A percentile compares a stretch with the other conserved stretches of the same genome.
Conservation (phyloP, 2,797 vertebrate species). For the Lates japonicus region DNA sequence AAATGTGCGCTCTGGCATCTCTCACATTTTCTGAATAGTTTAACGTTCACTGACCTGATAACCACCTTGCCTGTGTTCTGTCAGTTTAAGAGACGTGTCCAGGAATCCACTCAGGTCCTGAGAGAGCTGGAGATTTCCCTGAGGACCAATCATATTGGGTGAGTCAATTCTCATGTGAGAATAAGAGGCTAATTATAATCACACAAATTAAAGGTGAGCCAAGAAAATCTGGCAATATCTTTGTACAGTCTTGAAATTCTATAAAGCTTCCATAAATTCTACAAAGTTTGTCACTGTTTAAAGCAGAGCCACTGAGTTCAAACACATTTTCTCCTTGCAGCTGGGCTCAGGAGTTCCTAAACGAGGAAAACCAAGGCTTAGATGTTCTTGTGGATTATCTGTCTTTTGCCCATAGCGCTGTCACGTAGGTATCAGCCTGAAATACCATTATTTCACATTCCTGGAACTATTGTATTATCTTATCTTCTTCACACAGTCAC, state of each 20-base stretch:
- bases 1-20: too few relatives aligned
- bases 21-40: background rate
- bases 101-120: constrained; percentile 93
- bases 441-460: background rate
- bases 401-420: constrained; percentile 89
- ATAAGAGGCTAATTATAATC: background rate
- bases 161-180: constrained; percentile 53
- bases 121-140: constrained; percentile 96
- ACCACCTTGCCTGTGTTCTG: background rate
- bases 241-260: too few relatives aligned
- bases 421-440: constrained; percentile 85
- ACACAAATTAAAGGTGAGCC: too few relatives aligned
- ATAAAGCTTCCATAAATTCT: too few relatives aligned
- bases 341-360: constrained; percentile 97
- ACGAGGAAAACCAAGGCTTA: constrained; percentile 92
- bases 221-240: too few relatives aligned
- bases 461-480: background rate
- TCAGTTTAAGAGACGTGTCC: constrained; percentile 93
- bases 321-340: constrained; percentile 69
- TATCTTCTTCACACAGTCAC: background rate
- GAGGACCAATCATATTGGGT: constrained; percentile 97
- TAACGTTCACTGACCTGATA: background rate
- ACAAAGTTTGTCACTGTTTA: too few relatives aligned
- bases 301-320: background rate
- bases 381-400: constrained; percentile 94